Evolutionary conservation across 2,888 invertebrate species (phyloP), one percentile per base, ranked within the genome.

Genomic region (Nephrotoma guestfalica): DNA sequence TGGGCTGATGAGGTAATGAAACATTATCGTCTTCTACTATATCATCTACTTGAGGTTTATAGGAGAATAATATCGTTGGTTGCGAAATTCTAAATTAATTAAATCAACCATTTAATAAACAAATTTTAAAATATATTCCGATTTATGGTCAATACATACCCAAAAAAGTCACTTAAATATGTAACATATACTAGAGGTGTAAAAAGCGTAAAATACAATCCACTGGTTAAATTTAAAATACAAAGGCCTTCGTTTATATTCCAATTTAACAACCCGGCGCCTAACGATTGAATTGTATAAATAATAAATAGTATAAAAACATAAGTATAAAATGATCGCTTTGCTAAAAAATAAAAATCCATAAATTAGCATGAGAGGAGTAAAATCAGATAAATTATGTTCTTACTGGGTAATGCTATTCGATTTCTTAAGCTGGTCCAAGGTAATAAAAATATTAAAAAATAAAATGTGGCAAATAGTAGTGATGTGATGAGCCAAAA

Each of bases 401-500:
- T 18, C 43, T 85, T 85, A 85, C 85, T 85, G 18, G 85, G 85
- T 43, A 85, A 45, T 13, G 85, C 42, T 43, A 85, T 43, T 18
- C 85, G 45, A 85, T 85, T 43, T 85, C 85, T 85, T 43, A 85
- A 45, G 43, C 43, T 85, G n/a, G 85, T 85, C 85, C 85, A 85
- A 18, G 85, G 85, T 43, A 85, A 30, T 85, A 85, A 85, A 85
- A 85, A 85, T 85, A 85, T 85, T 18, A 41, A 43, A 43, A 85
- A 18, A 45, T 85, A 85, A 85, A 85, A 41, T 18, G 85, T 3
- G 18, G 85, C 43, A 85, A 85, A 85, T 13, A 85, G 11, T 2
- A 85, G 42, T 30, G 85, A 85, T 11, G 42, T 85, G 18, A 85
- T 43, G 6, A 85, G 43, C 43, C 41, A 85, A 85, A 85, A 85